Conservation (phyloP, 1,140 invertebrate genomes). For the honey bee (Apis mellifera) region DNA sequence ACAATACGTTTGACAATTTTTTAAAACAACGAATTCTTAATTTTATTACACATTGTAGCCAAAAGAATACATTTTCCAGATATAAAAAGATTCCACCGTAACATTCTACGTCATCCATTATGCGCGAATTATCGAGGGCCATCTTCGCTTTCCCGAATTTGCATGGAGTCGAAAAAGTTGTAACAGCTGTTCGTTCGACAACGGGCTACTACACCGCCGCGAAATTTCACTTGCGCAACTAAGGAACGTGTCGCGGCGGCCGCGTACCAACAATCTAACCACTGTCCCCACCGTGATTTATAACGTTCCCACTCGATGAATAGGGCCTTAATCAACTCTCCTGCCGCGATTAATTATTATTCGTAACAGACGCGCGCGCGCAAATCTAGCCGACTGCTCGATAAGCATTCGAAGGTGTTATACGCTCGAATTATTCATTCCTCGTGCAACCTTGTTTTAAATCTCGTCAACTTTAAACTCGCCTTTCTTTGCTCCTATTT, state of each 20-base stretch:
- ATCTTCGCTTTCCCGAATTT: constrained; percentile 1
- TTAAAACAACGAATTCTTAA: too few species aligned
- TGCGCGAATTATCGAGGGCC: background rate
- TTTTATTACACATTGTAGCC: too few species aligned
- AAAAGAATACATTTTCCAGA: too few species aligned
- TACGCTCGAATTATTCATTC: background rate
- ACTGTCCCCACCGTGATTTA: constrained; percentile 48
- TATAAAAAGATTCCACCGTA: too few species aligned
- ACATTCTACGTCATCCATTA: too few species aligned
- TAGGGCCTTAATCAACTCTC: constrained; percentile 53
- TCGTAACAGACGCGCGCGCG: constrained; percentile 16
- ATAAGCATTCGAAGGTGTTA: background rate
- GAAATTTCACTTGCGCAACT: constrained; percentile 38
- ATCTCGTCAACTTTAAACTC: background rate
- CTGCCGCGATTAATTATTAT: constrained; percentile 53
- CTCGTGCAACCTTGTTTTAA: background rate
- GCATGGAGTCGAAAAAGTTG: background rate
- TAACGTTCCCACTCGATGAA: constrained; percentile 47
- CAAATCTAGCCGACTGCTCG: background rate
- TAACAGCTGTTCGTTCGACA: constrained; percentile 17
- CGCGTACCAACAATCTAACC: constrained; percentile 20
- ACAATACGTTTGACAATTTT: too few species aligned
- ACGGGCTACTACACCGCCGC: constrained; percentile 17
- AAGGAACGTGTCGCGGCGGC: background rate
- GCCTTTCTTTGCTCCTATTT: background rate